Evolutionary conservation across 2,888 invertebrate species (phyloP).

Genomic region (Drosophila nr. perissopoda): DNA sequence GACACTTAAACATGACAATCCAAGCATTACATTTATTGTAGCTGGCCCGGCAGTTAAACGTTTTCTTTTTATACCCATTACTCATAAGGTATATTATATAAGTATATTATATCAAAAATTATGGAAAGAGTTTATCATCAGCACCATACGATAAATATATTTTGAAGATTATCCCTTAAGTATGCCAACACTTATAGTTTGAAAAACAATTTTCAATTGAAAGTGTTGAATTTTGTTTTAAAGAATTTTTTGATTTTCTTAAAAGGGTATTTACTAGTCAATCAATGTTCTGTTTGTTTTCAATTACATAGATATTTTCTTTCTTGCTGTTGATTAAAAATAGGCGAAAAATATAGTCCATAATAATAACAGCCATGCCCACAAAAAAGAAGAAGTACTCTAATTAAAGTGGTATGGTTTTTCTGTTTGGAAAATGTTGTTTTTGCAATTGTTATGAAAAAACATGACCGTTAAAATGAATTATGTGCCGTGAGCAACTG

Average conservation of each 20-base stretch:
- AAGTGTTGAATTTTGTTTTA: rapidly evolving
- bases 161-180: neutral
- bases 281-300: neutral
- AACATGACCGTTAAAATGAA: slow-evolving; percentile 73
- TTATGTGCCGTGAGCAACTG: slow-evolving; percentile 45
- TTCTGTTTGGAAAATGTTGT: slow-evolving; percentile 26
- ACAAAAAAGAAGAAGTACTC: slow-evolving; percentile 7
- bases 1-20: slow-evolving; percentile 10
- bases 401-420: slow-evolving; percentile 31
- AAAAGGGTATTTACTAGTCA: neutral
- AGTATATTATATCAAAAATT: neutral
- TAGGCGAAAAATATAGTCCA: neutral
- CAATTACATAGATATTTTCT: neutral
- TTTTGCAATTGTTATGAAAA: slow-evolving; percentile 42
- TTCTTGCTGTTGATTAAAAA: neutral
- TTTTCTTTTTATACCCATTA: slow-evolving; percentile 9
- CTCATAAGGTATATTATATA: neutral
- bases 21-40: neutral
- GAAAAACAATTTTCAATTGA: neutral
- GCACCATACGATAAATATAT: neutral
- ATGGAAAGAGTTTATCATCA: neutral
- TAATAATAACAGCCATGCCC: neutral
- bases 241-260: neutral
- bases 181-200: neutral
- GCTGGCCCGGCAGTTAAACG: neutral